Evolutionary conservation across 2,888 invertebrate species (phyloP).

Genomic region (Lacanobia oleracea): DNA sequence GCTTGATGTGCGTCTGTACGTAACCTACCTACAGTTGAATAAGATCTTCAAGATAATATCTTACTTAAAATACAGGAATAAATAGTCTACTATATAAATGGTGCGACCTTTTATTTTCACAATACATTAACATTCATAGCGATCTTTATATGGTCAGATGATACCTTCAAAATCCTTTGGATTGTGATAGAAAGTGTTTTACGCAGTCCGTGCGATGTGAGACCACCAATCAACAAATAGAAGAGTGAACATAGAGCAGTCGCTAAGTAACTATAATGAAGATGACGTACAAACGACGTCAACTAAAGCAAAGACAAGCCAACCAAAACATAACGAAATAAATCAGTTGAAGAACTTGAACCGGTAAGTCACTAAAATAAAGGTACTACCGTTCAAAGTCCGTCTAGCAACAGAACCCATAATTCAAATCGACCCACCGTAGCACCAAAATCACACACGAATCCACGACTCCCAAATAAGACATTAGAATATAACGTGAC

Average conservation of each 20-base stretch:
- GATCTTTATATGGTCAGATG: too few species aligned
- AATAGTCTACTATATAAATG: too few species aligned
- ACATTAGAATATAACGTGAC: constrained; percentile 37
- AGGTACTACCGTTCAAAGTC: constrained; percentile 1
- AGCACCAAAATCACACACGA: constrained; percentile 19
- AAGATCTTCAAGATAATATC: too few species aligned
- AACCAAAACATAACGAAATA: neutral
- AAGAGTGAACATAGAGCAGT: neutral
- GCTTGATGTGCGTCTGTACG: too few species aligned
- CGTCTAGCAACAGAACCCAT: neutral
- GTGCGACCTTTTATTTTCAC: too few species aligned
- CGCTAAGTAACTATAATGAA: neutral
- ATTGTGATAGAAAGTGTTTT: too few species aligned
- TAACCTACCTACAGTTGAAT: too few species aligned
- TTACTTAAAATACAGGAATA: too few species aligned
- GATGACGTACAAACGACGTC: neutral
- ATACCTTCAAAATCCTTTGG: too few species aligned
- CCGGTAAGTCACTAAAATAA: neutral
- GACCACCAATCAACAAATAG: too few species aligned
- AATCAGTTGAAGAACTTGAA: constrained; percentile 13
- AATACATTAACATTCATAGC: too few species aligned
- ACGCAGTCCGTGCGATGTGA: too few species aligned
- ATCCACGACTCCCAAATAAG: constrained; percentile 39
- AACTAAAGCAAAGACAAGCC: neutral
- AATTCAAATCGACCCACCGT: constrained; percentile 8